phyloP scores from a whole-genome alignment of 2,888 invertebrate species.

The Agonum fuliginosum region DNA sequence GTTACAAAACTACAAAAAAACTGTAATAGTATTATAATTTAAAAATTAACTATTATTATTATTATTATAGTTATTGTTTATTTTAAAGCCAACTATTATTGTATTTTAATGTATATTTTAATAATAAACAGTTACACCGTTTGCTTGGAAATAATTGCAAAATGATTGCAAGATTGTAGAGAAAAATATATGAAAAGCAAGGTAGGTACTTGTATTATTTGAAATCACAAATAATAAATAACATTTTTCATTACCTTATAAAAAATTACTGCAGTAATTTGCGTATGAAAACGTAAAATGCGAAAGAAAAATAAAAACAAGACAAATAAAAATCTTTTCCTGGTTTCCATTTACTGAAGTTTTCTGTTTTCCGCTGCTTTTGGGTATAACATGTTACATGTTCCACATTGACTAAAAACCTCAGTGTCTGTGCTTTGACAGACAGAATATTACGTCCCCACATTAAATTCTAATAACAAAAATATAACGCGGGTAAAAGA shows the following conservation, averaged over 20 bases:
- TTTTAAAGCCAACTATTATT: too few species aligned
- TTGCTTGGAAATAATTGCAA: too few species aligned
- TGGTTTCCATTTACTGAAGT: constrained; percentile 48
- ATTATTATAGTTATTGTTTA: too few species aligned
- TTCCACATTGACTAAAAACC: neutral
- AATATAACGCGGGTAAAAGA: constrained; percentile 25
- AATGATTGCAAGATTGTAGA: too few species aligned
- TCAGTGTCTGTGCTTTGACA: constrained; percentile 51
- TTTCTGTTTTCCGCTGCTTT: constrained; percentile 23
- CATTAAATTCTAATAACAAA: constrained; percentile 52
- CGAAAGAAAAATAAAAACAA: constrained; percentile 20
- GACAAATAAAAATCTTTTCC: constrained; percentile 45
- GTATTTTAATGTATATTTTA: too few species aligned
- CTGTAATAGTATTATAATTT: too few species aligned
- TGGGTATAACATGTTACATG: constrained; percentile 32
- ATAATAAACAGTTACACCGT: too few species aligned
- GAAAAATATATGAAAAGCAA: neutral
- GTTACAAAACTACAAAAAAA: too few species aligned
- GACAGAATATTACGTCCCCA: constrained; percentile 28
- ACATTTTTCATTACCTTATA: constrained; percentile 25
- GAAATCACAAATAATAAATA: constrained; percentile 28
- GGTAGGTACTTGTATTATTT: neutral
- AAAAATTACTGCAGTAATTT: constrained; percentile 36
- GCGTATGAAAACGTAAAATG: constrained; percentile 3
- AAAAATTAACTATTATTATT: too few species aligned